Evolutionary conservation across 2,888 invertebrate genomes (phyloP), one percentile per base, ranked within the genome.

Genomic region (Physocephala rufipes): DNA sequence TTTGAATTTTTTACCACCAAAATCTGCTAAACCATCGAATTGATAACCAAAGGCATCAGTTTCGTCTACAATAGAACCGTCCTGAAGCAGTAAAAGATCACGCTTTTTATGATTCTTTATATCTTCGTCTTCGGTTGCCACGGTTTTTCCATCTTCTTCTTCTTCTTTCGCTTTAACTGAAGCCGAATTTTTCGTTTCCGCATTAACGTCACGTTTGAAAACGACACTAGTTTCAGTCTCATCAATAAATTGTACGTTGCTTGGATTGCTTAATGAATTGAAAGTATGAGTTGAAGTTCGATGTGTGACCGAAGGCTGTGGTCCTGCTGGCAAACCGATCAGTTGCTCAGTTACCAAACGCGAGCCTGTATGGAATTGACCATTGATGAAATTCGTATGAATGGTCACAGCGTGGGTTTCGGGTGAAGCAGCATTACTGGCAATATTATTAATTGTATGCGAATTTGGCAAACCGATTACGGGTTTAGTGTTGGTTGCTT

Each of bases 11-110:
- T 89, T 89, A 9, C 91, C 89, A 0, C 92, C 92, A 51, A 91
- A 91, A 70, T 90, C 91, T 1, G 93, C 91, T 30, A 93, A 87
- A 1, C 93, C 93, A 65, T 87, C 85, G 16, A 87, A 82, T 16
- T 77, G 74, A 71, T 82, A 84, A 51, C 79, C 79, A 21, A 74
- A 76, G 7, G 73, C 76, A 1, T 63, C 64, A 0, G 70, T 64
- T 77, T 92, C 91, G 76, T 93, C 92, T 0, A 92, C 86, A 62
- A 93, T 86, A 0, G 91, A 89, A 0, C 92, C 93, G 74, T 92
- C 92, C 0, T 90, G 88, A 7, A 93, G 81, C 28, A 89, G 87
- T 0, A 92, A 87, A 36, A 93, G 82, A 1, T 91, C 93, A 0
- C 93, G 89, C 77, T 93, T 92, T 65, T 88, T 88, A 66, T 90